phyloP scores from a whole-genome alignment of 2,113 vertebrate genomes.

The Scytalopus superciliaris region DNA sequence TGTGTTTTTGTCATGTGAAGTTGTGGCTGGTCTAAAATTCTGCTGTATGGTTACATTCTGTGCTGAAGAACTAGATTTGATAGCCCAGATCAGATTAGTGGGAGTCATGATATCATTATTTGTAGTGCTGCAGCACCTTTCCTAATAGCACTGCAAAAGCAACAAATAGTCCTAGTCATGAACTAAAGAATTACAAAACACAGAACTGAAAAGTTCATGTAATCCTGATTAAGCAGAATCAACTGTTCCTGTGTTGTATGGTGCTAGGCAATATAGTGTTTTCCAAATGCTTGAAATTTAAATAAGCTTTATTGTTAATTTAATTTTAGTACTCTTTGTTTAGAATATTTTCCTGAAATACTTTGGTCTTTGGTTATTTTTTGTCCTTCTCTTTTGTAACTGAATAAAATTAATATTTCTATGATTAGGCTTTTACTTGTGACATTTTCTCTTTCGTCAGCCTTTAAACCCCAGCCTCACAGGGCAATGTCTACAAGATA shows the following conservation, averaged over 20 bases:
- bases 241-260: not conserved
- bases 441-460: not conserved
- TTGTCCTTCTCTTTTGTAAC: not conserved
- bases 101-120: not conserved
- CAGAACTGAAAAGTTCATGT: not conserved
- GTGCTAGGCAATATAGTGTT: not conserved
- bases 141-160: not conserved
- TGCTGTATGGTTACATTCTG: not conserved
- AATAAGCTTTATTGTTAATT: not conserved
- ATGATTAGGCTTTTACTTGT: not conserved
- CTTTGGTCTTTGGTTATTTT: not conserved
- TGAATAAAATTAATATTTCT: not conserved
- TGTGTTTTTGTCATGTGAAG: not conserved
- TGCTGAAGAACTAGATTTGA: not conserved
- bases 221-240: conserved; percentile 4
- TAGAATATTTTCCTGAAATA: not conserved
- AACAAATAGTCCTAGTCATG: not conserved
- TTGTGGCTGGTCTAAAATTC: not conserved
- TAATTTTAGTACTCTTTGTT: not conserved
- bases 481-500: not conserved
- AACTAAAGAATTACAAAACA: not conserved
- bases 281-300: not conserved
- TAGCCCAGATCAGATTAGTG: not conserved
- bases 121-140: not conserved
- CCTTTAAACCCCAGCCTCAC: not conserved